A percentile compares a stretch with the other conserved stretches of the same genome.
phyloP scores from a whole-genome alignment of 2,888 invertebrate species.

The Panzeria rudis region DNA sequence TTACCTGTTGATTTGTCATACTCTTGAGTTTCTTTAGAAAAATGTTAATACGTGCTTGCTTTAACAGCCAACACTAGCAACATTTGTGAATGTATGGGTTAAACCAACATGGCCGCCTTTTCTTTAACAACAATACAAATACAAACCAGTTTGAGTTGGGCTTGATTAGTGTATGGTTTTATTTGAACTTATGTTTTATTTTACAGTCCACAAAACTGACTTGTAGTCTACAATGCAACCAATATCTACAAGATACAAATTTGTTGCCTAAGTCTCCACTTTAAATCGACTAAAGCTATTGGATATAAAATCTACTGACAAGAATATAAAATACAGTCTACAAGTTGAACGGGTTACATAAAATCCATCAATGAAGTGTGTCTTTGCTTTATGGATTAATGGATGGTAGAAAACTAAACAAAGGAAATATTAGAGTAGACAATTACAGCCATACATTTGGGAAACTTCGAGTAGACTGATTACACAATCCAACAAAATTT shows the following conservation, averaged over 20 bases:
- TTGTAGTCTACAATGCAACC: slow-evolving; percentile 3
- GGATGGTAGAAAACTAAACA: not conserved
- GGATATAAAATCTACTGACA: not conserved
- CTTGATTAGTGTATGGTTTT: slow-evolving; percentile 44
- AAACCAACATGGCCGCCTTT: slow-evolving; percentile 72
- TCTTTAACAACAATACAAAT: slow-evolving; percentile 11
- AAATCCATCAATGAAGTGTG: not conserved
- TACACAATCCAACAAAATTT: too few relatives aligned
- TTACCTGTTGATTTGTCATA: slow-evolving; percentile 66
- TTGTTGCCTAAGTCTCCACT: not conserved
- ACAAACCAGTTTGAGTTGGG: slow-evolving; percentile 62
- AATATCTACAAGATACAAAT: not conserved
- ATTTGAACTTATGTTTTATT: not conserved
- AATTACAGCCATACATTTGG: too few relatives aligned
- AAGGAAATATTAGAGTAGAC: not conserved
- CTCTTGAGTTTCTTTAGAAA: slow-evolving; percentile 72
- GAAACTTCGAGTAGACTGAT: too few relatives aligned
- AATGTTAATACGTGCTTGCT: slow-evolving; percentile 4
- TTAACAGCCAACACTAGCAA: slow-evolving; percentile 12
- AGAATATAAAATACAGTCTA: not conserved
- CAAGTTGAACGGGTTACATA: not conserved
- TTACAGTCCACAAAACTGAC: not conserved
- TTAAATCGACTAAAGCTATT: not conserved
- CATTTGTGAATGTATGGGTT: slow-evolving; percentile 49
- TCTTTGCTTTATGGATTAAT: not conserved